phyloP scores from a whole-genome alignment of 2,113 vertebrate species.

The Porphyrio hochstetteri region DNA sequence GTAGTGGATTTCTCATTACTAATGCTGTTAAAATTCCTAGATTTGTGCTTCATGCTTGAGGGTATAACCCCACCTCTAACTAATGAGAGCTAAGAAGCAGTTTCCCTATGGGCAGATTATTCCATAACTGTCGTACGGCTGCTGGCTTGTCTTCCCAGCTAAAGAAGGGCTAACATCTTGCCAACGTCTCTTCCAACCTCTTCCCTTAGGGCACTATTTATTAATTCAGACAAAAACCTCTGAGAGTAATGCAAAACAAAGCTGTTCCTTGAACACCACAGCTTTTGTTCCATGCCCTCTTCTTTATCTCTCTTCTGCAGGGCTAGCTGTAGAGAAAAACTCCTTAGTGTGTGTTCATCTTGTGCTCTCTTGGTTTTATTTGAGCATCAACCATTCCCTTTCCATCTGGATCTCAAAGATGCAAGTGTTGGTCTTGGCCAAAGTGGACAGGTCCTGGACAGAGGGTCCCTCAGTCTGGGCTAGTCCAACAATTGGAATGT shows the following conservation, averaged over 20 bases:
- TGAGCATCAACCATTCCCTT: background rate
- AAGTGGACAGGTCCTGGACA: background rate
- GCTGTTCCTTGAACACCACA: constrained; percentile 1
- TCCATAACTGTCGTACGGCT: background rate
- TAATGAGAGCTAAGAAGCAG: constrained; percentile 42
- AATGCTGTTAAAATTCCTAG: constrained; percentile 50
- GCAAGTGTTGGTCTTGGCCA: background rate
- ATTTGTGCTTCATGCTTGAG: constrained; percentile 39
- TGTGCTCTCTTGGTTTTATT: background rate
- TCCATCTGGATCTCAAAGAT: background rate
- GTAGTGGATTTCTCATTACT: constrained; percentile 43
- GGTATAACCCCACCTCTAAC: constrained; percentile 34
- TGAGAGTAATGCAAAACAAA: constrained; percentile 6
- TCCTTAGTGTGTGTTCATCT: background rate
- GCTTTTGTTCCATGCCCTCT: constrained; percentile 3
- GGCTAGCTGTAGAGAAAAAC: background rate
- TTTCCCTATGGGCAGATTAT: constrained; percentile 57
- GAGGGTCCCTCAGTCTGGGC: background rate
- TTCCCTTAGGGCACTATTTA: constrained; percentile 30
- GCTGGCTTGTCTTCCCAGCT: constrained; percentile 25
- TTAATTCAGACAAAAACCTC: constrained; percentile 57
- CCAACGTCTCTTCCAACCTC: constrained; percentile 28
- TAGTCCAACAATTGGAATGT: background rate
- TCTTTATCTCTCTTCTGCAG: background rate
- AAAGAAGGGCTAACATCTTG: constrained; percentile 32